phyloP scores from a whole-genome alignment of 2,888 invertebrate genomes.

The Nezara viridula region DNA sequence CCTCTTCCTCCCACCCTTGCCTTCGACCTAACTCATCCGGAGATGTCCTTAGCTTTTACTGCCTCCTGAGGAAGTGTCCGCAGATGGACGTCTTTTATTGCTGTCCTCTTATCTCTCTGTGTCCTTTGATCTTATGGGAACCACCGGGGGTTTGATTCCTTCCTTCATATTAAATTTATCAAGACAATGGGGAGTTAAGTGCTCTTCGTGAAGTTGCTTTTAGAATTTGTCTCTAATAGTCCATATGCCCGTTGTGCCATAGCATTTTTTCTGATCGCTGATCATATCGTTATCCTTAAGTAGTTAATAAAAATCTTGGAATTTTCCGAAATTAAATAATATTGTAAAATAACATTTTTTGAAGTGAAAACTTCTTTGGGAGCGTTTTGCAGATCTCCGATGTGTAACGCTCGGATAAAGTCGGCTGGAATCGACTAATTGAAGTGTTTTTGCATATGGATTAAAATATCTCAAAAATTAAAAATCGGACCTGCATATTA shows the following conservation, averaged over 20 bases:
- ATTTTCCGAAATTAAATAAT: too few species aligned
- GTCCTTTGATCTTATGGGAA: conserved; percentile 15
- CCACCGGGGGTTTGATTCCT: not conserved
- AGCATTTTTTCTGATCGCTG: too few species aligned
- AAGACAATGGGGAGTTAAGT: not conserved
- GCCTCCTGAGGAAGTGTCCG: not conserved
- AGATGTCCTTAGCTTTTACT: not conserved
- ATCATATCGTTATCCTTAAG: too few species aligned
- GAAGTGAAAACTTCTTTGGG: too few species aligned
- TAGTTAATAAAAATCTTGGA: too few species aligned
- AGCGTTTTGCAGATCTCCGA: too few species aligned
- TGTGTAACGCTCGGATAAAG: too few species aligned
- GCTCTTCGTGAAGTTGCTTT: not conserved
- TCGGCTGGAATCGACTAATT: too few species aligned
- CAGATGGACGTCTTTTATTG: not conserved
- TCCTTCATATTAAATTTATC: not conserved
- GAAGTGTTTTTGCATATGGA: too few species aligned
- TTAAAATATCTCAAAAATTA: too few species aligned
- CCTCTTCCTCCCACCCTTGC: not conserved
- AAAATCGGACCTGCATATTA: too few species aligned
- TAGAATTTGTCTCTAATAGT: not conserved
- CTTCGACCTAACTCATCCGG: not conserved
- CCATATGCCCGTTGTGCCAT: not conserved
- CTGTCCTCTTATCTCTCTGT: not conserved
- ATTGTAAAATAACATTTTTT: too few species aligned